phyloP scores from a whole-genome alignment of 2,797 vertebrate species.

The Oreochromis mossambicus region DNA sequence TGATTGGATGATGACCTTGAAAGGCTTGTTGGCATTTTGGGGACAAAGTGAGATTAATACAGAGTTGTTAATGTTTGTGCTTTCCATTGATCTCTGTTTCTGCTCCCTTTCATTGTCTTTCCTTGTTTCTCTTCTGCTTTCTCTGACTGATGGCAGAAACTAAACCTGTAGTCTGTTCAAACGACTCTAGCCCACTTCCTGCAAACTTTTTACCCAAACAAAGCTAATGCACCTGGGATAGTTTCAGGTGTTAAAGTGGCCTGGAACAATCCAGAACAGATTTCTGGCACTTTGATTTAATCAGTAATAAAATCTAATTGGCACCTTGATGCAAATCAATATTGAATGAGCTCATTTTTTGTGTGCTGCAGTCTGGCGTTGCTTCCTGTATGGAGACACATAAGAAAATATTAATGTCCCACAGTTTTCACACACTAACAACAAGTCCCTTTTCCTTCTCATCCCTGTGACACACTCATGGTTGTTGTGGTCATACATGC shows the following conservation, averaged over 20 bases:
- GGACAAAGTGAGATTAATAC: slow-evolving; percentile 63
- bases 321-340: background rate
- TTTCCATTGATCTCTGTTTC: slow-evolving; percentile 33
- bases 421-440: background rate
- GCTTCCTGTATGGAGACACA: background rate
- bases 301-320: background rate
- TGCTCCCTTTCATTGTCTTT: slow-evolving; percentile 1
- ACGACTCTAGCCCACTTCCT: background rate
- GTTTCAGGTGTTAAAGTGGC: background rate
- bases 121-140: background rate
- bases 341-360: background rate
- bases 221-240: background rate
- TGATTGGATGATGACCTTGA: slow-evolving; percentile 71
- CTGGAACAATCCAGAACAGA: background rate
- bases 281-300: background rate
- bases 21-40: slow-evolving; percentile 55
- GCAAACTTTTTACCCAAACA: background rate
- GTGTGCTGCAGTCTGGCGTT: background rate
- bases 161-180: slow-evolving; percentile 18
- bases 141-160: background rate
- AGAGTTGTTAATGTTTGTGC: slow-evolving; percentile 50
- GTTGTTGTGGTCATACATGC: too few relatives aligned
- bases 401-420: background rate
- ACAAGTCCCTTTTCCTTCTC: background rate
- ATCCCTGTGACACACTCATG: background rate